Percentiles rank a stretch among this genome's conserved stretches.
phyloP scores from a whole-genome alignment of 2,797 vertebrate species.

The Rhincodon typus region DNA sequence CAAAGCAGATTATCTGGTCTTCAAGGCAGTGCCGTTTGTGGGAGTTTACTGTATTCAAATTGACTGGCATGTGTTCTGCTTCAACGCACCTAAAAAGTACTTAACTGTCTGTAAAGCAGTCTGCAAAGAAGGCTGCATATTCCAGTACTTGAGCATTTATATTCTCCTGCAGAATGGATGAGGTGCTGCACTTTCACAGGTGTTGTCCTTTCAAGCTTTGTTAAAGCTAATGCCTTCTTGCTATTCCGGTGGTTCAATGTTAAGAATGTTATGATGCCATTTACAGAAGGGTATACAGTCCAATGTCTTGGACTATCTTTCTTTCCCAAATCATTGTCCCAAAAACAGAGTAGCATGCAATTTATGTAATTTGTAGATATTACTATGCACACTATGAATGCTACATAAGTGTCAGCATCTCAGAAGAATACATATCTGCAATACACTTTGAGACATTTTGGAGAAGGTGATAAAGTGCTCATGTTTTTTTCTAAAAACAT shows the following conservation, averaged over 20 bases:
- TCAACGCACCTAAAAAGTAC: too few relatives aligned
- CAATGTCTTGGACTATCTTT: background rate
- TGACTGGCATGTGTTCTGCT: too few relatives aligned
- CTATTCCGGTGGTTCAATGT: background rate
- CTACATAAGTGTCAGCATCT: background rate
- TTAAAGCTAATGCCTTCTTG: background rate
- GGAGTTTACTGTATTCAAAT: too few relatives aligned
- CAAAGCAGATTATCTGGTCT: too few relatives aligned
- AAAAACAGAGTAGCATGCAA: background rate
- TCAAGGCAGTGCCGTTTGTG: too few relatives aligned
- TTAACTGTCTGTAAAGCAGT: too few relatives aligned
- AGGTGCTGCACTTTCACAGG: too few relatives aligned
- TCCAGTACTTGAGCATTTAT: background rate
- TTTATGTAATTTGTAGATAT: background rate
- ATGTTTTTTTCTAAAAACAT: too few relatives aligned
- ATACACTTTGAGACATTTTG: background rate
- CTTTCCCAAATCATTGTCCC: background rate
- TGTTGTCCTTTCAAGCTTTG: background rate
- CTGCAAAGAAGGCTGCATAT: background rate
- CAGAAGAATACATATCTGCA: background rate
- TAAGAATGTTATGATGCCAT: background rate
- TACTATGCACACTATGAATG: background rate
- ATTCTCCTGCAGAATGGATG: background rate
- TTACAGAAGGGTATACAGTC: background rate
- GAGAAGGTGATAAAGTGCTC: background rate